Conservation (phyloP, 2,888 invertebrate species). For the Pristionchus japonicus region DNA sequence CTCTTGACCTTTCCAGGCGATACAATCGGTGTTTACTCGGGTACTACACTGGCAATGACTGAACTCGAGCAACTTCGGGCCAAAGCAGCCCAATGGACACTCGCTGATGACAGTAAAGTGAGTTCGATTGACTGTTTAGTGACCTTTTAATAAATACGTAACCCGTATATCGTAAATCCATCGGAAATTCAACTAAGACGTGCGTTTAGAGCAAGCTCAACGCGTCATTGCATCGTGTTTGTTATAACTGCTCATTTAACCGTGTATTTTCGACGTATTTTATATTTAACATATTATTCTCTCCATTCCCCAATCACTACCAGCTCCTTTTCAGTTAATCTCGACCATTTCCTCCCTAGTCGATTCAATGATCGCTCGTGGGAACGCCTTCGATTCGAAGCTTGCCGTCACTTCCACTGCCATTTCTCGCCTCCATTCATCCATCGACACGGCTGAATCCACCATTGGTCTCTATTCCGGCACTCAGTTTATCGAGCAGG, state of each 20-base stretch:
- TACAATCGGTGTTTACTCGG: neutral
- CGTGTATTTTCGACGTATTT: too few species aligned
- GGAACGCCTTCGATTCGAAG: neutral
- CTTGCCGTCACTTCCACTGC: neutral
- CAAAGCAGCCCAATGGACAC: neutral
- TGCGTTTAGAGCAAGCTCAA: neutral
- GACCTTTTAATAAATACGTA: too few species aligned
- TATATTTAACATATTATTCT: neutral
- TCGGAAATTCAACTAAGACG: neutral
- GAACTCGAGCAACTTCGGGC: neutral
- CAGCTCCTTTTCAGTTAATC: slow-evolving; percentile 1
- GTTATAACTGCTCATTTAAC: neutral
- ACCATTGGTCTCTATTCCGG: slow-evolving; percentile 42
- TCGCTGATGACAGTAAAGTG: slow-evolving; percentile 42
- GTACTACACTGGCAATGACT: neutral
- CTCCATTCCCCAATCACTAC: neutral
- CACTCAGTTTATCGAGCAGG: slow-evolving; percentile 46
- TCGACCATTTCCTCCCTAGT: neutral
- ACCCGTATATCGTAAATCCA: too few species aligned
- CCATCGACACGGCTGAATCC: neutral
- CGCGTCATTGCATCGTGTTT: too few species aligned
- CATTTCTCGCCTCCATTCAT: neutral
- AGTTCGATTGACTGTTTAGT: neutral
- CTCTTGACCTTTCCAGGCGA: too few species aligned
- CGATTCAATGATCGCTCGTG: neutral